Conservation (phyloP, 2,113 vertebrate species). For the Mirounga angustirostris region DNA sequence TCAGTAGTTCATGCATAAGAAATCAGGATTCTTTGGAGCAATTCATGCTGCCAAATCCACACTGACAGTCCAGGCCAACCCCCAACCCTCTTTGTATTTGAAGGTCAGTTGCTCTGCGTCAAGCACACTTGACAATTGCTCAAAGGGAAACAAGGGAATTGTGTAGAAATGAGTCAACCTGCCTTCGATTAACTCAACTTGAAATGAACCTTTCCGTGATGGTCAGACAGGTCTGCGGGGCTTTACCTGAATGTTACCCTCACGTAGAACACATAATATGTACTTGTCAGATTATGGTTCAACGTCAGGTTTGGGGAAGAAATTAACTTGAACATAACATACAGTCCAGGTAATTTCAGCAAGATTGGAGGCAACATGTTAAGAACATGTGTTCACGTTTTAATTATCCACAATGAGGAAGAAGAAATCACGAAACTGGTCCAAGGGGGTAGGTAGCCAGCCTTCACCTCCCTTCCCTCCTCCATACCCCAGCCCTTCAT, state of each 20-base stretch:
- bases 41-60: conserved; percentile 71
- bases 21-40: conserved; percentile 69
- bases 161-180: background rate
- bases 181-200: background rate
- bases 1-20: conserved; percentile 78
- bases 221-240: accelerated
- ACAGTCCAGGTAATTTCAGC: background rate
- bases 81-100: background rate
- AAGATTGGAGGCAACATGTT: background rate
- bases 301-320: background rate
- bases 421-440: background rate
- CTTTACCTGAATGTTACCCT: background rate
- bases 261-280: background rate
- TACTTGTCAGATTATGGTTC: background rate
- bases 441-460: background rate
- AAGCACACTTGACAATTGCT: conserved; percentile 49
- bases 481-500: background rate
- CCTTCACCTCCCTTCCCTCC: background rate
- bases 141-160: conserved; percentile 52
- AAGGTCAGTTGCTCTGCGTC: conserved; percentile 61
- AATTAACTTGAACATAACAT: background rate
- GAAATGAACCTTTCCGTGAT: background rate
- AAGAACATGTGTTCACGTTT: background rate
- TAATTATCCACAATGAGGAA: background rate
- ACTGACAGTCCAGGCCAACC: conserved; percentile 35